Conservation (phyloP, 2,888 invertebrate genomes). For the Prosopocoilus inquinatus region DNA sequence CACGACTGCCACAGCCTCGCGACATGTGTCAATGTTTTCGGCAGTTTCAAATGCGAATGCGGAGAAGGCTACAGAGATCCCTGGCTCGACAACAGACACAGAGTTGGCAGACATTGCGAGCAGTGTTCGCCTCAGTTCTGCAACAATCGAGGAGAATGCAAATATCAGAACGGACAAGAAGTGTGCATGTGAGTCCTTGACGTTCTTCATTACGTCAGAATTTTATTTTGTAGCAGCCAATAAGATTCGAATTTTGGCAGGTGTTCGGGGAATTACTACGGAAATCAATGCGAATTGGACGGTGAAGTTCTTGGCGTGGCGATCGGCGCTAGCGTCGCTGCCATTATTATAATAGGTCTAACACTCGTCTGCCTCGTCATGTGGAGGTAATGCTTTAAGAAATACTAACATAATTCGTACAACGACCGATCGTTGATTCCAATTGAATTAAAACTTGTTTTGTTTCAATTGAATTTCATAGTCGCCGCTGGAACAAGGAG, state of each 20-base stretch:
- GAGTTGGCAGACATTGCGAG: constrained; percentile 74
- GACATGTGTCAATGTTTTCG: constrained; percentile 78
- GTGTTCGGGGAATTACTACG: constrained; percentile 85
- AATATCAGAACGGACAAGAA: constrained; percentile 71
- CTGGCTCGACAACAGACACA: constrained; percentile 63
- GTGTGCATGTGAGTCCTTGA: constrained; percentile 66
- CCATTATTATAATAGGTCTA: constrained; percentile 82
- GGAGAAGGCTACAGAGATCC: constrained; percentile 74
- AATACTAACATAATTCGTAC: background rate
- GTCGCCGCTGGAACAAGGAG: constrained; percentile 86
- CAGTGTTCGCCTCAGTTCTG: constrained; percentile 77
- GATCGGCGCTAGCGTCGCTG: constrained; percentile 85
- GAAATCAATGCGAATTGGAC: constrained; percentile 85
- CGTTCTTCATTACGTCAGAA: background rate
- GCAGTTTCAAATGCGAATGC: constrained; percentile 77
- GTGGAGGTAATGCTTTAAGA: constrained; percentile 74
- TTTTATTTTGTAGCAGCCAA: background rate
- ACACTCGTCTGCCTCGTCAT: constrained; percentile 84
- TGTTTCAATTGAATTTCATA: constrained; percentile 36
- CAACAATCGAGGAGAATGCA: constrained; percentile 82
- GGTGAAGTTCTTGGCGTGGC: constrained; percentile 90
- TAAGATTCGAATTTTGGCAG: constrained; percentile 47
- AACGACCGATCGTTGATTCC: constrained; percentile 68
- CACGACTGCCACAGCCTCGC: constrained; percentile 84
- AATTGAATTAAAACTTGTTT: no score